phyloP scores from a whole-genome alignment of 2,888 invertebrate genomes.

The Elmis aenea region DNA sequence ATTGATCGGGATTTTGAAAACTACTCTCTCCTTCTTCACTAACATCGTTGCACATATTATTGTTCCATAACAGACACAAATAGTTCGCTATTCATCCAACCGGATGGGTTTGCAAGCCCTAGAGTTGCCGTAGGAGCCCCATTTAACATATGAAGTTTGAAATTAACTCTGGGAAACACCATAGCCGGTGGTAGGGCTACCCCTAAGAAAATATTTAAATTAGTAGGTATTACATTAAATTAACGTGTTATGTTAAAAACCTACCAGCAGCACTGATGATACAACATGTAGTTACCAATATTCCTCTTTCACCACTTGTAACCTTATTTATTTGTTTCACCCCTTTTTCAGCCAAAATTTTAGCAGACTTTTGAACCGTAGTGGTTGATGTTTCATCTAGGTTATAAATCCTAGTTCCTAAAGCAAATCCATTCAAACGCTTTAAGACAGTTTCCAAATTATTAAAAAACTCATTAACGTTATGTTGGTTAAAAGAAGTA shows the following conservation, averaged over 20 bases:
- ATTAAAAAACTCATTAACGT: slow-evolving; percentile 18
- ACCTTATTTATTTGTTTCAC: slow-evolving; percentile 30
- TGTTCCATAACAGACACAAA: no score
- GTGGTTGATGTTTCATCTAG: slow-evolving; percentile 20
- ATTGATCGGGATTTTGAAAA: no score
- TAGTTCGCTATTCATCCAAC: no score
- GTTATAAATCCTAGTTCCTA: slow-evolving; percentile 16
- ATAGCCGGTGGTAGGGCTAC: not conserved
- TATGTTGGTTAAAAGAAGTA: slow-evolving; percentile 17
- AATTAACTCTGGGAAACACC: not conserved
- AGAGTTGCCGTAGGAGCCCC: no score
- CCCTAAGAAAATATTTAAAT: no score
- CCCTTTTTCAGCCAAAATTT: slow-evolving; percentile 25
- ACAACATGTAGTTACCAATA: slow-evolving; percentile 34
- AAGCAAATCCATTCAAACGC: slow-evolving; percentile 16
- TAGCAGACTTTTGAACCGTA: slow-evolving; percentile 13
- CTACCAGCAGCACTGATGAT: slow-evolving; percentile 32
- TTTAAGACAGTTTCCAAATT: slow-evolving; percentile 12
- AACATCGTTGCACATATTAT: no score
- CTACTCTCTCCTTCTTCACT: no score
- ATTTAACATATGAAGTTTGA: no score
- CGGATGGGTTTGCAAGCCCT: no score
- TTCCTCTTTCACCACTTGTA: slow-evolving; percentile 37
- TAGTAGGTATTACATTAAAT: no score
- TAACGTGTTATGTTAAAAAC: no score